phyloP scores from a whole-genome alignment of 2,888 invertebrate species.

The Pristionchus exspectatus region DNA sequence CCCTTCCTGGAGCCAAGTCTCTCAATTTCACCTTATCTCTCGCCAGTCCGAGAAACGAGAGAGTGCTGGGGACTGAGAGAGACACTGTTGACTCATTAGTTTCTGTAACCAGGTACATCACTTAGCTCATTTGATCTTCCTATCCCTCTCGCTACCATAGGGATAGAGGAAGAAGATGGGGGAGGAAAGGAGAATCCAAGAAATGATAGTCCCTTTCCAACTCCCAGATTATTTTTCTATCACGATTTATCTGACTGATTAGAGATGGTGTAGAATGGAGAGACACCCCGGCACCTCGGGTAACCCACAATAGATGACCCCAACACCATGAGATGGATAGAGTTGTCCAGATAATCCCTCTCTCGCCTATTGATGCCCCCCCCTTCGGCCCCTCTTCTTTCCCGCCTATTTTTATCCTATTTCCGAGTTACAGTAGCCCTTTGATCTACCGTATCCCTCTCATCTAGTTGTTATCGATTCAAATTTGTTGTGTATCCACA shows the following conservation, averaged over 20 bases:
- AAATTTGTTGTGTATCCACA: not conserved
- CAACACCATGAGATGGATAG: not conserved
- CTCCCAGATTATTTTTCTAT: not conserved
- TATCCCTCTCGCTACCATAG: not conserved
- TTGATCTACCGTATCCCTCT: not conserved
- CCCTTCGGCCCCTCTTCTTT: not conserved
- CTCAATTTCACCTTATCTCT: too few species aligned
- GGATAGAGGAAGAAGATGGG: not conserved
- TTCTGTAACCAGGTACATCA: not conserved
- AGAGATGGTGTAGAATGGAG: not conserved
- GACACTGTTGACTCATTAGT: too few species aligned
- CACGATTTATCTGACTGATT: not conserved
- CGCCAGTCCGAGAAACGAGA: too few species aligned
- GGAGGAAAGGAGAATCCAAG: not conserved
- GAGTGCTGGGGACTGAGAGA: too few species aligned
- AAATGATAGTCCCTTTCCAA: not conserved
- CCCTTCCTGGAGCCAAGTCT: not conserved
- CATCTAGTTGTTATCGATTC: not conserved
- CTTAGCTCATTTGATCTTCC: not conserved
- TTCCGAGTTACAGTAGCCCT: not conserved
- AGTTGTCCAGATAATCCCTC: not conserved
- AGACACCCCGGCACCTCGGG: not conserved
- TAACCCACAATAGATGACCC: slow-evolving; percentile 8
- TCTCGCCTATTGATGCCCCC: not conserved
- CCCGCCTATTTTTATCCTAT: not conserved